Evolutionary conservation across 2,888 invertebrate genomes (phyloP).

Genomic region (Lepidocyrtoides sp.): DNA sequence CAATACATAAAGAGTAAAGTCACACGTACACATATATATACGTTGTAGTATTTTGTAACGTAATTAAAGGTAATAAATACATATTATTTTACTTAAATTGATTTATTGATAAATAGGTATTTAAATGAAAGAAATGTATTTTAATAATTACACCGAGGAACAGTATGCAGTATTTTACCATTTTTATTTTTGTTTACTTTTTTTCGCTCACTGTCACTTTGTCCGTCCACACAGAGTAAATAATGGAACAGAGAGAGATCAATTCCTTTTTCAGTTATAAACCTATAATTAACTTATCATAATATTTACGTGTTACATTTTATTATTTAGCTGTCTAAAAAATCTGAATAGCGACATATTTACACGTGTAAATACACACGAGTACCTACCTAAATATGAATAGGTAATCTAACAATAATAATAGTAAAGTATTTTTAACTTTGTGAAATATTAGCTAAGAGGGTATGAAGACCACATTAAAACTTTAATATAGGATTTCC

Average conservation of each 20-base stretch:
- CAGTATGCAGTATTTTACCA: background rate
- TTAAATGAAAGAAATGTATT: background rate
- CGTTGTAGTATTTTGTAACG: background rate
- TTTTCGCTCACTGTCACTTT: constrained; percentile 27
- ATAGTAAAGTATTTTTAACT: no score
- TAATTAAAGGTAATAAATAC: background rate
- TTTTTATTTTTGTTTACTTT: background rate
- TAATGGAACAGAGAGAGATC: background rate
- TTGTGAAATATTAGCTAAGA: no score
- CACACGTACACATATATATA: background rate
- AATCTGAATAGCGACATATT: no score
- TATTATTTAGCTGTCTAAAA: background rate
- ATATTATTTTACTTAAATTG: background rate
- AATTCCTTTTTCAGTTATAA: background rate
- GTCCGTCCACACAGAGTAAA: constrained; percentile 28
- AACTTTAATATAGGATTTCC: no score
- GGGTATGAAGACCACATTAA: no score
- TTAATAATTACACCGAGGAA: background rate
- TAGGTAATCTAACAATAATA: no score
- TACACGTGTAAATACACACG: no score
- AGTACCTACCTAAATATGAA: no score
- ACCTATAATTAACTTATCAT: no score
- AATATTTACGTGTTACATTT: no score
- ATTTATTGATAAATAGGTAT: background rate
- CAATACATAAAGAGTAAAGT: constrained; percentile 13